Evolutionary conservation across 2,113 vertebrate genomes (phyloP).

Genomic region (Sander vitreus): DNA sequence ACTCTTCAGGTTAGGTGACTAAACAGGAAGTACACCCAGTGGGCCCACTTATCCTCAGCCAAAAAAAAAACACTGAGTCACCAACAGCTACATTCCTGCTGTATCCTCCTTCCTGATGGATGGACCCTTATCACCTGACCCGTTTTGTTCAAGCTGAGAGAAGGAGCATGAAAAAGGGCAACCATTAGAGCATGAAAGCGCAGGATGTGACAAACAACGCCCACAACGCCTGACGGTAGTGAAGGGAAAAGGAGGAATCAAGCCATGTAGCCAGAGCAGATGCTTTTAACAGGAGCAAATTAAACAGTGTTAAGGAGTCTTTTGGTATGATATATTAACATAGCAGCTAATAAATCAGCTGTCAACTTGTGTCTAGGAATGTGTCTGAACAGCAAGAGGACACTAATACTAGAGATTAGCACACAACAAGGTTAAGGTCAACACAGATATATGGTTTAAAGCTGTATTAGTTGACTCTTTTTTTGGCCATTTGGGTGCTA

Average conservation of each 20-base stretch:
- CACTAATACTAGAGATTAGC: background rate
- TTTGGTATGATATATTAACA: slow-evolving; percentile 27
- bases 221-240: slow-evolving; percentile 10
- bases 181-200: slow-evolving; percentile 23
- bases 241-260: slow-evolving; percentile 21
- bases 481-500: no score
- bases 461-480: no score
- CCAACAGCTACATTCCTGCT: slow-evolving; percentile 33
- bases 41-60: background rate
- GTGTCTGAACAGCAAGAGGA: background rate
- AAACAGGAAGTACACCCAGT: background rate
- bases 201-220: slow-evolving; percentile 28
- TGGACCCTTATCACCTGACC: slow-evolving; percentile 37
- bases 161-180: slow-evolving; percentile 7
- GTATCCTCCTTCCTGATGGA: slow-evolving; percentile 45
- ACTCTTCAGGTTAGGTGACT: background rate
- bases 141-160: slow-evolving; percentile 27
- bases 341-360: slow-evolving; percentile 1
- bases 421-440: background rate
- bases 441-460: background rate
- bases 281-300: slow-evolving; percentile 36
- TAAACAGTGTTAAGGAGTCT: background rate
- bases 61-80: background rate
- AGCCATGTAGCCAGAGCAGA: slow-evolving; percentile 20
- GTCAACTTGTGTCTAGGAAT: background rate